phyloP scores from a whole-genome alignment of 2,797 vertebrate species.

The Gambusia yucatana region DNA sequence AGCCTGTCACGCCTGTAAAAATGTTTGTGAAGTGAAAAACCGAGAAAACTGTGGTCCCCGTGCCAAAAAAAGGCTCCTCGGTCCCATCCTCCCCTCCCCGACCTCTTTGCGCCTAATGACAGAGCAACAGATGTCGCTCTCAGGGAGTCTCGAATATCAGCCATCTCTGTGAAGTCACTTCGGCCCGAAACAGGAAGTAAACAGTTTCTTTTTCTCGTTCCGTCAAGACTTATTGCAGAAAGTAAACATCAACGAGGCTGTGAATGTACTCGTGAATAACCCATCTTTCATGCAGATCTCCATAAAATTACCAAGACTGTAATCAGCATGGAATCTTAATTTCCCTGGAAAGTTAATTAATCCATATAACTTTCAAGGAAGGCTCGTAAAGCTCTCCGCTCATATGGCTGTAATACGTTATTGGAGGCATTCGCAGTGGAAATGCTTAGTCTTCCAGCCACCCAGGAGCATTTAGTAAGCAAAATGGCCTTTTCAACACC shows the following conservation, averaged over 20 bases:
- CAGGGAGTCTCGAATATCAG: constrained; percentile 40
- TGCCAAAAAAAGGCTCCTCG: constrained; percentile 74
- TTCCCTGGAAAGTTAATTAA: constrained; percentile 76
- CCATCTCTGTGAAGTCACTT: constrained; percentile 18
- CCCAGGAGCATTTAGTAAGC: constrained; percentile 75
- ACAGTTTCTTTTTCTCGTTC: constrained; percentile 40
- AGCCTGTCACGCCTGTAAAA: constrained; percentile 80
- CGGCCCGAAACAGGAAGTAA: constrained; percentile 20
- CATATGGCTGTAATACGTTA: constrained; percentile 59
- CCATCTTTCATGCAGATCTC: constrained; percentile 66
- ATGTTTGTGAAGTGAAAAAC: constrained; percentile 83
- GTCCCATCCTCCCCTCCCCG: background rate
- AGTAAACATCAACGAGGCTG: constrained; percentile 33
- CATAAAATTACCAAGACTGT: constrained; percentile 63
- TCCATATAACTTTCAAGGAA: constrained; percentile 73
- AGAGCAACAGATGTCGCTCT: constrained; percentile 60
- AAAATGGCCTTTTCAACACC: constrained; percentile 73
- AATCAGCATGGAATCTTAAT: constrained; percentile 75
- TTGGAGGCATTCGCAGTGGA: constrained; percentile 70
- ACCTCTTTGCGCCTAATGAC: constrained; percentile 63
- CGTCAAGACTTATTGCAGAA: constrained; percentile 5
- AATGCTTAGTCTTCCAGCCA: constrained; percentile 75
- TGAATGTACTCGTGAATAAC: constrained; percentile 45
- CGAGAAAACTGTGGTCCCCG: constrained; percentile 66
- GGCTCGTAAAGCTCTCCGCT: constrained; percentile 64